Evolutionary conservation across 2,888 invertebrate genomes (phyloP).

Genomic region (Agapostemon virescens): DNA sequence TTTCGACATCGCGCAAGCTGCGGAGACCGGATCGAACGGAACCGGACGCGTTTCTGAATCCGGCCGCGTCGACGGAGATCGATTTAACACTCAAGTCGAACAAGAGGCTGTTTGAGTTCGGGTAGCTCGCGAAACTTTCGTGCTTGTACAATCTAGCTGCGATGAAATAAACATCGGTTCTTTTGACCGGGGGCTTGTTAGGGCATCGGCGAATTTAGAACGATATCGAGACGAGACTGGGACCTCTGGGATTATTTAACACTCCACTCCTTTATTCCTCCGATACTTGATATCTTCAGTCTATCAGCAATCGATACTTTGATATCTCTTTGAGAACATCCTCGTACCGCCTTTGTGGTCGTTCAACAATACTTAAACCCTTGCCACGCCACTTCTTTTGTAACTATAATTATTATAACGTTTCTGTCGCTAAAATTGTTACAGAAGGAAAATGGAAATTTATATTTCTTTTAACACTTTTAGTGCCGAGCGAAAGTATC

Average conservation of each 20-base stretch:
- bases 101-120: conserved; percentile 54
- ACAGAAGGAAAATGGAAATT: no score
- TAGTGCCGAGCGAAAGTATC: no score
- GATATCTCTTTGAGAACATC: not conserved
- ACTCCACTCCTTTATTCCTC: not conserved
- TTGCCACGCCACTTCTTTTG: no score
- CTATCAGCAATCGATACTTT: no score
- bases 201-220: conserved; percentile 35
- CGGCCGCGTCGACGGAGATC: conserved; percentile 36
- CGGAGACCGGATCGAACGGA: conserved; percentile 13
- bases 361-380: not conserved
- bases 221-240: conserved; percentile 14
- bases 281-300: no score
- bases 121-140: conserved; percentile 42
- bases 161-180: conserved; percentile 53
- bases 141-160: conserved; percentile 23
- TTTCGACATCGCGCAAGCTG: conserved; percentile 38
- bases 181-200: conserved; percentile 29
- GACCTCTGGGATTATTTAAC: not conserved
- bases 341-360: not conserved
- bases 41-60: conserved; percentile 36
- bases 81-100: conserved; percentile 53
- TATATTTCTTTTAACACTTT: no score
- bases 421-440: no score
- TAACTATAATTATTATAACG: no score